Evolutionary conservation across 2,113 vertebrate genomes (phyloP), one percentile per base, ranked within the genome.

Genomic region (Pyrgilauda ruficollis): DNA sequence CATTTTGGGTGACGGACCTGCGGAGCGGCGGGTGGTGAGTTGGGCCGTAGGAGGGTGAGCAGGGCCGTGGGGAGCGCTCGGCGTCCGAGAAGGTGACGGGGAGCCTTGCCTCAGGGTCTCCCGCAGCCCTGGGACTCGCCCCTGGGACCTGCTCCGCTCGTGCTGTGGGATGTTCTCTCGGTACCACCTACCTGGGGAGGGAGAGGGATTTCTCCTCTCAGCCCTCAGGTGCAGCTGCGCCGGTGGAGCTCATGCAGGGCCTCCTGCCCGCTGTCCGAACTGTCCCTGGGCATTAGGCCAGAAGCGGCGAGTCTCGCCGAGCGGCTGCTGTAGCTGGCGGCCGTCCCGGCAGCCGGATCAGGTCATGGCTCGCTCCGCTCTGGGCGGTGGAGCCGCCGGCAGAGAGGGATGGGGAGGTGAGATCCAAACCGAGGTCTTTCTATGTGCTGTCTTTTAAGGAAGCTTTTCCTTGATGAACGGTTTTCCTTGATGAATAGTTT

Each of bases 21-120:
- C 2, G 21, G 39, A 4, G 27, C 4, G 8, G 23, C 0, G 2
- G 15, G 1, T 0, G 90, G 53, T 68, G 89, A 90, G 82, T 2
- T 17, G 13, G 14, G 12, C 7, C 2, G 22, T 0, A 4, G 27
- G 3, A 11, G 4, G 15, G 49, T 3, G 12, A 24, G 26, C 6
- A 18, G 2, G 47, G 3, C 3, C 8, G 11, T 7, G 58, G 50
- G 61, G 3, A 6, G 27, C 2, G 11, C 20, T 24, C 26, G 11
- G 20, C 3, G 27, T 23, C 24, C 5, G 56, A 13, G 52, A 43
- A 5, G n/a, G 10, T 11, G 58, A 30, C 1, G 35, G 3, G 13
- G 13, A 8, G 10, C 31, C 4, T 12, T 56, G 20, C 3, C 6
- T 5, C 7, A 3, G 44, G 20, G 63, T 12, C 28, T 35, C 2